Base-by-base conservation (phyloP, 2,113 vertebrate species). In the Epinephelus lanceolatus region DNA sequence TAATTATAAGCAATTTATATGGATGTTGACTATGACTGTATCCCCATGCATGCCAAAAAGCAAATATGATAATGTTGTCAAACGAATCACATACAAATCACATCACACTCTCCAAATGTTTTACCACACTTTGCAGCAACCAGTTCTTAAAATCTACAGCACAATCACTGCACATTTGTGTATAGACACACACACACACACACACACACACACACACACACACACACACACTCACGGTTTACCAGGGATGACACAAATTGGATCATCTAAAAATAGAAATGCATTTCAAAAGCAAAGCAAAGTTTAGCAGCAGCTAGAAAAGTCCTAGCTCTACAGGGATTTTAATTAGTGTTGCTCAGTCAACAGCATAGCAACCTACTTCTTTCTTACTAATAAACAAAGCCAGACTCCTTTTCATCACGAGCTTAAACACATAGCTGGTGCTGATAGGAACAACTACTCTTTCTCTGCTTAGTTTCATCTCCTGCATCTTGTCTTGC, bases 251-350 rank as follows among this genome's bases (percentile, higher is more conserved):
- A 84, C 53, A 81, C 67, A 81, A 84, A 89, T 82, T 81, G 77
- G 86, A 87, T 89, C 11, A 72, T 85, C 87, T 92, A 92, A 92
- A 94, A 93, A 92, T 92, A 92, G 78, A 76, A 80, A 78, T 76
- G 81, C 18, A 83, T 86, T 85, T 88, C 80, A 82, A 84, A 79
- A 93, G 88, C 86, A 81, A 62, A 71, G 42, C 62, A 79, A 86
- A 80, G 90, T 92, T 93, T 88, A 87, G 68, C 66, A 71, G 61
- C 65, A 88, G 84, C 75, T 80, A 65, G 65, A 86, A 84, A 85
- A 84, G 60, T 89, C 76, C 53, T 51, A 14, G 55, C 66, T 81
- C 82, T 61, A 80, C 63, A 60, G 76, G 76, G 53, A 84, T 84
- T 82, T 81, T 84, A 93, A 91, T 94, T 92, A 93, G 81, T 74